Evolutionary conservation across 2,113 vertebrate genomes (phyloP).

Genomic region (Oreochromis tanganicae): DNA sequence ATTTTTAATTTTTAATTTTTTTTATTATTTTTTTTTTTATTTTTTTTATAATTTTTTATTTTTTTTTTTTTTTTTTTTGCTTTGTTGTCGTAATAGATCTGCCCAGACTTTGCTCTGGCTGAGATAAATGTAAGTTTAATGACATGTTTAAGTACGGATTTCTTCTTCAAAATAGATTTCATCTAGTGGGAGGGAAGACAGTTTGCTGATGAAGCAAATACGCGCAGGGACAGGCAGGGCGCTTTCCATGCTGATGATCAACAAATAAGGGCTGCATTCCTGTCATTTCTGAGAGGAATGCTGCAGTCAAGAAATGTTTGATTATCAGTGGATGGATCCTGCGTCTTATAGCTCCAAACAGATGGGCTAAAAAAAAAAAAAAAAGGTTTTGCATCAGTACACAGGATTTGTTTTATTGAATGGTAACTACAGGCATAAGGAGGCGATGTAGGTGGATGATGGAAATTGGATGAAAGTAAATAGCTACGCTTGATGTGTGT

Average conservation of each 20-base stretch:
- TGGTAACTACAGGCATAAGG: constrained; percentile 41
- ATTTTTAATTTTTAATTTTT: too few species aligned
- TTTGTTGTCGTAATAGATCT: constrained; percentile 15
- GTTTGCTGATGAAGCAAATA: constrained; percentile 48
- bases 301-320: not conserved
- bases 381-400: not conserved
- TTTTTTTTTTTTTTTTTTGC: not conserved
- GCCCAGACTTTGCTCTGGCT: constrained; percentile 1
- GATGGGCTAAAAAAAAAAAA: accelerated
- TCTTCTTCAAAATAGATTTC: not conserved
- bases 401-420: constrained; percentile 16
- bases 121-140: constrained; percentile 33
- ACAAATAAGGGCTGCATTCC: not conserved
- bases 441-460: not conserved
- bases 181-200: not conserved
- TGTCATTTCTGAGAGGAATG: not conserved
- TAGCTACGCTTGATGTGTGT: not conserved
- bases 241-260: not conserved
- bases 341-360: not conserved
- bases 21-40: too few species aligned
- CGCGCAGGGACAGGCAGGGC: not conserved
- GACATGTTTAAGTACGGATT: constrained; percentile 14
- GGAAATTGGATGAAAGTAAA: constrained; percentile 15
- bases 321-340: constrained; percentile 17
- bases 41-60: too few species aligned